Conservation (phyloP, 2,888 invertebrate genomes). For the Tachystola acroxantha region DNA sequence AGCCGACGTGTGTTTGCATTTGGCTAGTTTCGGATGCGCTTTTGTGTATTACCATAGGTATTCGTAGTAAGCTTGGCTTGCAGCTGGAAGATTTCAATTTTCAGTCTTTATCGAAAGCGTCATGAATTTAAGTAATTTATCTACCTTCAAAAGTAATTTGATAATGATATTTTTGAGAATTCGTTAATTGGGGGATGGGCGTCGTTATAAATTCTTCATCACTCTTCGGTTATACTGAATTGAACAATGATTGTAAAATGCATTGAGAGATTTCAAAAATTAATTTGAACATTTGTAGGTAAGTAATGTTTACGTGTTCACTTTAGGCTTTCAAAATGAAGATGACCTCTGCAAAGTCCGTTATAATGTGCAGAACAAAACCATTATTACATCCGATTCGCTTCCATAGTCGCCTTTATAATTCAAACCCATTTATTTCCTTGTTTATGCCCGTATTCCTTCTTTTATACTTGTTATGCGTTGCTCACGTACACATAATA, state of each 20-base stretch:
- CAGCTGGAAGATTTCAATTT: too few species aligned
- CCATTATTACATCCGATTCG: constrained; percentile 47
- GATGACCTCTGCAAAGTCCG: background rate
- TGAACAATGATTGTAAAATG: too few species aligned
- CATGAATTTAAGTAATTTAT: too few species aligned
- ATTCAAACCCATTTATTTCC: constrained; percentile 60
- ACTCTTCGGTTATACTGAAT: too few species aligned
- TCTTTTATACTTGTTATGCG: constrained; percentile 62
- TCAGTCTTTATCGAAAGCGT: too few species aligned
- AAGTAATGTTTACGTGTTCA: too few species aligned
- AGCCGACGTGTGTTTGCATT: constrained; percentile 41
- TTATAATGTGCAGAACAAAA: constrained; percentile 17
- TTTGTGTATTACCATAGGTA: constrained; percentile 15
- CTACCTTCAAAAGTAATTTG: too few species aligned
- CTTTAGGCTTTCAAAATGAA: too few species aligned
- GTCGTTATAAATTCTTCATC: too few species aligned
- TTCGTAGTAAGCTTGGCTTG: too few species aligned
- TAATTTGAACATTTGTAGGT: background rate
- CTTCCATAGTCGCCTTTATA: constrained; percentile 39
- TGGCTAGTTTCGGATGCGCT: constrained; percentile 30
- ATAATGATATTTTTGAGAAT: too few species aligned
- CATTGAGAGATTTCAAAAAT: background rate
- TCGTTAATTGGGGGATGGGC: too few species aligned
- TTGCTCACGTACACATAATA: constrained; percentile 71
- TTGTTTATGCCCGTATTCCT: constrained; percentile 53